Evolutionary conservation across 1,140 invertebrate genomes (phyloP), one percentile per base, ranked within the genome.

Genomic region (Neodiprion virginianus): DNA sequence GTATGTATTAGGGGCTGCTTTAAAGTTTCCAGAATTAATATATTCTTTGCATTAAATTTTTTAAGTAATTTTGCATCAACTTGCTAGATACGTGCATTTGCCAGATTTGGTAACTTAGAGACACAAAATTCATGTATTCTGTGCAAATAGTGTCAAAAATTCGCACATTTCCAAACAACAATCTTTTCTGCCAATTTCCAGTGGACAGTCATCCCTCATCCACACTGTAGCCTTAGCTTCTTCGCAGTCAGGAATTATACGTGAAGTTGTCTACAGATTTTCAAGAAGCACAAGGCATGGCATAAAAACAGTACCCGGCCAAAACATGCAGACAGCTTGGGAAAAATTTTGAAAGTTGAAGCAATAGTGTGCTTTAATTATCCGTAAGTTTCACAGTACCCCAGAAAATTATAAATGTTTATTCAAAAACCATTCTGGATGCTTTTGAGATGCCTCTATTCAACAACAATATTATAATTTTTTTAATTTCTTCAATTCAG

Each of bases 371-470:
- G 28, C 53, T 14, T 61, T 61, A 61, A 61, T 61, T 61, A 12
- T 61, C 53, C 11, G 53, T 61, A 61, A 61, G 53, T 61, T 61
- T 61, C 10, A 61, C n/a, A 14, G 5, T 40, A 40, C 28, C 28
- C 28, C 5, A 40, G 28, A 40, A 40, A 40, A 40, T 40, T 40
- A 4, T 0, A 61, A 61, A 14, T 61, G 53, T 61, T 61, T 12
- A 61, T 61, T 14, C 11, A 61, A 61, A 61, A 61, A 61, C n/a
- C 53, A 61, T 61, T 61, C 53, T 61, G 53, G 53, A 61, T 61
- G 53, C 53, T 61, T 61, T 61, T 61, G 11, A 61, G 8, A 61
- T 61, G 53, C 53, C 53, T 61, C 53, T 61, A 17, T 61, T 40
- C 2, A 40, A 17, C 17, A 17, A 65, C 12, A 65, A 65, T 65